Evolutionary conservation across 2,888 invertebrate species (phyloP), one percentile per base, ranked within the genome.

Genomic region (Pammene aurita): DNA sequence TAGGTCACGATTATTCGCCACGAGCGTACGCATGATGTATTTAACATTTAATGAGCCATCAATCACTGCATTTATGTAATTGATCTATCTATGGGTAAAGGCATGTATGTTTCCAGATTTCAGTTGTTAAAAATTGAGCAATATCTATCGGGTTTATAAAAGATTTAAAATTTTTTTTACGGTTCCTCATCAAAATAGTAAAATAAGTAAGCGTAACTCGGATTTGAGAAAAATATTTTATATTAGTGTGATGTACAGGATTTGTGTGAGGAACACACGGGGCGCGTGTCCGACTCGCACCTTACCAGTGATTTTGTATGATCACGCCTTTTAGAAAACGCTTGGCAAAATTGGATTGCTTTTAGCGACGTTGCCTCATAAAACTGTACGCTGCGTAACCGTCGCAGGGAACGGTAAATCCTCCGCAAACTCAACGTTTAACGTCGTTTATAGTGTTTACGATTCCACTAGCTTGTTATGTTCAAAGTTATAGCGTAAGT

Each of bases 41-140:
- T 68, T 67, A 67, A 54, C 62, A 46, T 38, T 16, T 52, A 68
- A 58, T 58, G 57, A 68, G 63, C 63, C n/a, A 57, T 63, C 55
- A 62, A 67, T 67, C 67, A 44, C 42, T 34, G 34, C 48, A 16
- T 35, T 9, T 9, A 9, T 38, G 38, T 9, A 38, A 38, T n/a
- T 63, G 4, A 57, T 62, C n/a, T 46, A 50, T 55, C 48, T 50
- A 44, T 16, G 18, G 34, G n/a, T 56, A n/a, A n/a, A 48, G 42
- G 42, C 11, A 18, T 7, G n/a, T n/a, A 46, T n/a, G 16, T 9
- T 38, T 38, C 6, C 38, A 7, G 38, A 9, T 38, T 2, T 38
- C n/a, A n/a, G n/a, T n/a, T n/a, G n/a, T 9, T 38, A 38, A 9
- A 9, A 38, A 6, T 26, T 26, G 4, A 26, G 26, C 26, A 26